phyloP scores from a whole-genome alignment of 2,888 invertebrate species.

The Brassicogethes aeneus region DNA sequence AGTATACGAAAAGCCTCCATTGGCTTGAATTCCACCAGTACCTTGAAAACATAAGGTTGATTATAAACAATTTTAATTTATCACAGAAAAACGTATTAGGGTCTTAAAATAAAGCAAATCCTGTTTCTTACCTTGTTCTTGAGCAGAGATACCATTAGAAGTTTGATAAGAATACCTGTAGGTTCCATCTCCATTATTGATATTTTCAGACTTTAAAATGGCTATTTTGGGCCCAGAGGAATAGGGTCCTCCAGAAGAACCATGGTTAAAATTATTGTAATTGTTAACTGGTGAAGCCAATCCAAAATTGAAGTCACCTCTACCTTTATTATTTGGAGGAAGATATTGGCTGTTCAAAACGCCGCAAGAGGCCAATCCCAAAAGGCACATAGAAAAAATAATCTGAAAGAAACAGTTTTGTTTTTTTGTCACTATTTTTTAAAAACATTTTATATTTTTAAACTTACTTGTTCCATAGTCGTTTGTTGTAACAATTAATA shows the following conservation, averaged over 20 bases:
- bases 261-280: background rate
- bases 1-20: conserved; percentile 29
- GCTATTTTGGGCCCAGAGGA: conserved; percentile 9
- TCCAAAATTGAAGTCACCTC: conserved; percentile 4
- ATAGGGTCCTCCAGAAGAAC: background rate
- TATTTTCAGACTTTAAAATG: conserved; percentile 13
- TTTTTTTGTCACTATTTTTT: too few species aligned
- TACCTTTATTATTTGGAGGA: conserved; percentile 13
- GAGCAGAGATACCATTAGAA: conserved; percentile 45
- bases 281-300: background rate
- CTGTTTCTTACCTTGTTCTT: conserved; percentile 33
- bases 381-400: conserved; percentile 16
- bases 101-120: too few species aligned
- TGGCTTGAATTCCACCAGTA: conserved; percentile 15
- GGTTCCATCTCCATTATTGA: conserved; percentile 12
- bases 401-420: conserved; percentile 14
- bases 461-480: too few species aligned
- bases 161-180: conserved; percentile 31
- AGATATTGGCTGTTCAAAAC: conserved; percentile 22
- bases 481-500: too few species aligned
- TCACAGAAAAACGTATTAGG: too few species aligned
- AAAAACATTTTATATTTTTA: too few species aligned
- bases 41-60: too few species aligned
- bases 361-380: conserved; percentile 21
- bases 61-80: too few species aligned